Percentiles rank a stretch among this genome's conserved stretches.
Conservation (phyloP, 2,888 invertebrate species). For the Chesias legatella region DNA sequence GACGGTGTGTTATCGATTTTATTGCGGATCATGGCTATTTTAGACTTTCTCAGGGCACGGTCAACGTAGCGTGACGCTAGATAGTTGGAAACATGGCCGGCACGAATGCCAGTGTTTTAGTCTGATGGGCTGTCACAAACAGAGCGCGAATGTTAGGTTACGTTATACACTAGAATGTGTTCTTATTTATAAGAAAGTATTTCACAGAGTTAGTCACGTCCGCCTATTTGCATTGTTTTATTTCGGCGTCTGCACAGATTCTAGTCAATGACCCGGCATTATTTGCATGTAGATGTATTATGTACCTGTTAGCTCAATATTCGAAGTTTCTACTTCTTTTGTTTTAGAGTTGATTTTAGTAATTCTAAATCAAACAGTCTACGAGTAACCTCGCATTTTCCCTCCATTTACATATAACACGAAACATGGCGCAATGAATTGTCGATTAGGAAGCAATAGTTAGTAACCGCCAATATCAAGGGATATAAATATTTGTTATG, state of each 20-base stretch:
- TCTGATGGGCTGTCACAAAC: constrained; percentile 51
- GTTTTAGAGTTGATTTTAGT: constrained; percentile 34
- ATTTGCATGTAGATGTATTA: constrained; percentile 66
- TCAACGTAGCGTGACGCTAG: constrained; percentile 74
- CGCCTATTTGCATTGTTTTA: constrained; percentile 35
- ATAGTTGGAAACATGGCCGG: constrained; percentile 73
- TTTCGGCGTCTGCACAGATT: constrained; percentile 47
- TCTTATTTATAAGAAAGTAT: constrained; percentile 8
- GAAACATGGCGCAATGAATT: constrained; percentile 6
- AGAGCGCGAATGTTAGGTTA: constrained; percentile 46
- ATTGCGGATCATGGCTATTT: constrained; percentile 57
- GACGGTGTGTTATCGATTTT: constrained; percentile 52
- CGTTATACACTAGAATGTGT: constrained; percentile 27
- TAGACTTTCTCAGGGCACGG: constrained; percentile 61
- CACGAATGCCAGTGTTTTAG: constrained; percentile 62
- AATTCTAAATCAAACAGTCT: no score
- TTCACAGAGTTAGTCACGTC: constrained; percentile 30
- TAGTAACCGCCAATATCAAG: background rate
- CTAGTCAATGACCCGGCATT: constrained; percentile 75
- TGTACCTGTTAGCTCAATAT: constrained; percentile 2
- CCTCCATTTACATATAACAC: constrained; percentile 4
- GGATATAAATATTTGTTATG: constrained; percentile 4
- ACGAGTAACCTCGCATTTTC: background rate
- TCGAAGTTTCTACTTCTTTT: constrained; percentile 45
- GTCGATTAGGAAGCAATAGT: background rate